Conservation (phyloP, 2,888 invertebrate species). For the Ennomos erosarius region DNA sequence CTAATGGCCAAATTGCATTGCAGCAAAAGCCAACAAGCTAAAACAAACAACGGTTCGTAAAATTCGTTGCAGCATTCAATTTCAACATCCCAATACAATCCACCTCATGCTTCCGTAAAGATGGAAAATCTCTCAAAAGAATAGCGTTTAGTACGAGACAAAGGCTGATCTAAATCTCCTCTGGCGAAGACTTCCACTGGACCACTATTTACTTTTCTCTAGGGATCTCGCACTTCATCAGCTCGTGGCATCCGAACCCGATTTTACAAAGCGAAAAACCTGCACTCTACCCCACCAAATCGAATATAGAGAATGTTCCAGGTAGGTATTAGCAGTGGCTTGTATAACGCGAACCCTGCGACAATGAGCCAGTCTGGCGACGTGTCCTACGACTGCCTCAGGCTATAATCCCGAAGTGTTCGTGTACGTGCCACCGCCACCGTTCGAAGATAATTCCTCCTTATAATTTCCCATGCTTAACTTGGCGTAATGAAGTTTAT, state of each 20-base stretch:
- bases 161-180: conserved; percentile 79
- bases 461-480: conserved; percentile 84
- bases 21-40: conserved; percentile 21
- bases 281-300: conserved; percentile 51
- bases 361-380: conserved; percentile 56
- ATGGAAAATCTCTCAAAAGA: conserved; percentile 82
- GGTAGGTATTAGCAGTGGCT: conserved; percentile 55
- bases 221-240: conserved; percentile 67
- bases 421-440: conserved; percentile 71
- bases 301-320: conserved; percentile 56
- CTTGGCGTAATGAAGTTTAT: conserved; percentile 83
- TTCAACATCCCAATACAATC: conserved; percentile 71
- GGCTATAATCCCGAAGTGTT: conserved; percentile 71
- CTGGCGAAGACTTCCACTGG: conserved; percentile 68
- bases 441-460: conserved; percentile 81
- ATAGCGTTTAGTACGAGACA: conserved; percentile 80
- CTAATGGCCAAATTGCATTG: conserved; percentile 21
- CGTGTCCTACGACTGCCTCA: conserved; percentile 67
- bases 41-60: conserved; percentile 47
- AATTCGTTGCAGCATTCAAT: conserved; percentile 62
- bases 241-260: conserved; percentile 62
- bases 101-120: conserved; percentile 68
- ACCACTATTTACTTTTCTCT: conserved; percentile 79
- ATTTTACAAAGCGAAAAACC: conserved; percentile 65
- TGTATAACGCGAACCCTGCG: conserved; percentile 54